A percentile compares a stretch with the other conserved stretches of the same genome.
These are phyloP conservation scores for Cacajao melanocephalus DNA, from an alignment of 2,797 vertebrate genomes.

Conservation along the genomic window DNA sequence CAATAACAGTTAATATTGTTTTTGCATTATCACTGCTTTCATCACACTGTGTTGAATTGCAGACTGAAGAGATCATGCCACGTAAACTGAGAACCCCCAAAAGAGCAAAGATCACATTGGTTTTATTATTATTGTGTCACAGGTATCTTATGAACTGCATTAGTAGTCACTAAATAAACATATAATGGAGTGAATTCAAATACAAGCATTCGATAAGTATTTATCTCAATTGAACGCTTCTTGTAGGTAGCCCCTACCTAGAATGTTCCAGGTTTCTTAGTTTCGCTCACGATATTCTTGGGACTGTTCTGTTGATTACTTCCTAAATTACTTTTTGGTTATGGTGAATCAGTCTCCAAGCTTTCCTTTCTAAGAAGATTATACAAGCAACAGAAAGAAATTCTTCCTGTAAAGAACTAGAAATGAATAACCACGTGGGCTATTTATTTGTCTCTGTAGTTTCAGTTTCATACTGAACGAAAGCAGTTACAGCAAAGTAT, in stretches of 20 bases:
- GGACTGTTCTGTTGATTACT: background rate
- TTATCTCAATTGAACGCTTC: background rate
- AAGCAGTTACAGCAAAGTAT: background rate
- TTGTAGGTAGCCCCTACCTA: background rate
- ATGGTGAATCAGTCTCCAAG: background rate
- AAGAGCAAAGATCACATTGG: background rate
- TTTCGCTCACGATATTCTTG: background rate
- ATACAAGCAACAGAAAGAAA: background rate
- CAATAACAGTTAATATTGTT: background rate
- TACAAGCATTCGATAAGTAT: background rate
- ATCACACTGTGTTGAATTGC: background rate
- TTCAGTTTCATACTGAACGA: background rate
- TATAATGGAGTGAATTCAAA: background rate
- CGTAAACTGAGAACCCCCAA: background rate
- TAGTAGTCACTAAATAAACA: background rate
- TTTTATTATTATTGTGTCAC: background rate
- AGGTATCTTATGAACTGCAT: background rate
- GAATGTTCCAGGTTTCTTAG: background rate
- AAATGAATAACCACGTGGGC: background rate
- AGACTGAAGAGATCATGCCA: background rate
- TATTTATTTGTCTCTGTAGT: background rate
- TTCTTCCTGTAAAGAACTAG: conserved; percentile 14
- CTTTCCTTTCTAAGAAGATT: conserved; percentile 37
- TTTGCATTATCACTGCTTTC: background rate
- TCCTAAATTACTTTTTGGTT: background rate